Percentiles rank a stretch among this genome's conserved stretches.
phyloP scores from a whole-genome alignment of 2,113 vertebrate genomes.

The Electrona antarctica region DNA sequence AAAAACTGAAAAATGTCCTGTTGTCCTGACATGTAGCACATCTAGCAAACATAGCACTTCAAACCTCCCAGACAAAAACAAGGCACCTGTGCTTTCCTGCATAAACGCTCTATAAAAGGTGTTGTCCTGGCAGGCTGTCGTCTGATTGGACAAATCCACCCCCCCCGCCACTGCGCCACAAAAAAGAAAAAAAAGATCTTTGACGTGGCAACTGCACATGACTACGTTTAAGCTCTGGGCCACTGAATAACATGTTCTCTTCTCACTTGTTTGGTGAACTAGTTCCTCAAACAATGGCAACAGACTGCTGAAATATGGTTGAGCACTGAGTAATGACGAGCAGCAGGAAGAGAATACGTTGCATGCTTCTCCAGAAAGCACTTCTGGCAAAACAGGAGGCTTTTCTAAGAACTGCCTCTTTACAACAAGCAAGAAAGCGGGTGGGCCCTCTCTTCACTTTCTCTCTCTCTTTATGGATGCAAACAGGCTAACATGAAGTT shows the following conservation, averaged over 20 bases:
- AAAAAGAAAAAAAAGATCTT: not conserved
- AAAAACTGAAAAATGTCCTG: not conserved
- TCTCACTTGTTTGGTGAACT: not conserved
- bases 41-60: not conserved
- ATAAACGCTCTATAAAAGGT: not conserved
- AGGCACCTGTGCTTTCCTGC: not conserved
- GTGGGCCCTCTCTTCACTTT: not conserved
- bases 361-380: not conserved
- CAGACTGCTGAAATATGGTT: no score
- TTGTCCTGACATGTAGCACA: not conserved
- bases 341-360: not conserved
- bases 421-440: not conserved
- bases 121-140: not conserved
- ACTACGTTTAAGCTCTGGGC: not conserved
- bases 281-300: no score
- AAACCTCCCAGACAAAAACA: not conserved
- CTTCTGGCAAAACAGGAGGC: not conserved
- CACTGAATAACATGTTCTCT: constrained; percentile 2
- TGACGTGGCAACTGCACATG: not conserved
- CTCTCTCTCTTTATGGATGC: not conserved
- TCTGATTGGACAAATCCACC: constrained; percentile 8
- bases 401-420: not conserved
- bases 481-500: no score
- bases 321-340: not conserved
- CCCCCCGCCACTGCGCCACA: not conserved